Evolutionary conservation across 2,888 invertebrate species (phyloP).

Genomic region (Protonemura montana): DNA sequence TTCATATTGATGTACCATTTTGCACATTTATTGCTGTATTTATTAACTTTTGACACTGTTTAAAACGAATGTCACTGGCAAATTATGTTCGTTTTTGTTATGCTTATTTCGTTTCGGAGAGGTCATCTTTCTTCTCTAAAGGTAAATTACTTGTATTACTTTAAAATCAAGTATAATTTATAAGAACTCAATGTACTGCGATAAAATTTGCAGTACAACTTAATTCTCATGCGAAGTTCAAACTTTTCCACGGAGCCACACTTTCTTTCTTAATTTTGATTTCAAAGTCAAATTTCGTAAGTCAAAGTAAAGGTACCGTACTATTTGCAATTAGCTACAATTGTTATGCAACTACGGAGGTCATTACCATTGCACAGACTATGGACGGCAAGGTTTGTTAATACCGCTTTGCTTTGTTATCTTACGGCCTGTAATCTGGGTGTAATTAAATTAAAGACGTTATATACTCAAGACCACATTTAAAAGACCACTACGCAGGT

Average conservation of each 20-base stretch:
- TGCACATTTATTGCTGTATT: no score
- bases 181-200: no score
- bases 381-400: neutral
- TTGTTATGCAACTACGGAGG: neutral
- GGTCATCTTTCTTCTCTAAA: no score
- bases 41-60: no score
- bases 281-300: neutral
- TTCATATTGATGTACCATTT: no score
- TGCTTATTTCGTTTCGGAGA: no score
- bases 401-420: neutral
- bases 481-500: no score
- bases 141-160: no score
- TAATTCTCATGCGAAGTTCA: neutral
- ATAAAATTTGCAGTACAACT: no score
- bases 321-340: neutral
- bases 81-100: no score
- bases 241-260: neutral
- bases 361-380: neutral
- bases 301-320: neutral
- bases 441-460: neutral
- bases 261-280: neutral
- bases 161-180: no score
- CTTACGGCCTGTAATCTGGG: neutral
- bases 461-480: neutral
- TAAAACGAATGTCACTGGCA: no score